A percentile compares a stretch with the other conserved stretches of the same genome.
Evolutionary conservation across 1,140 invertebrate species (phyloP).

Genomic region (Lepidurus packardi): DNA sequence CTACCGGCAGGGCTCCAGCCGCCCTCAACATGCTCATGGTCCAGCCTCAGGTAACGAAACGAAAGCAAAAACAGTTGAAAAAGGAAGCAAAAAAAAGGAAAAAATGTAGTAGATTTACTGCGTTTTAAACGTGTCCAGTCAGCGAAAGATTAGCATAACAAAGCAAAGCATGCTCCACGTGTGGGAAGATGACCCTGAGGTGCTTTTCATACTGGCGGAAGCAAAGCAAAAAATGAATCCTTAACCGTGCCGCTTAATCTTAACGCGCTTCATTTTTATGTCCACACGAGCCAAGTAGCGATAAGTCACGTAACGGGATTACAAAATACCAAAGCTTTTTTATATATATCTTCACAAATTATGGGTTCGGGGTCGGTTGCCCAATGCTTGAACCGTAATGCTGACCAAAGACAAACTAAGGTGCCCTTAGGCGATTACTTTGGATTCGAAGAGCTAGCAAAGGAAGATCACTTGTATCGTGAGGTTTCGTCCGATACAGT

Average conservation of each 20-base stretch:
- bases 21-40: conserved; percentile 13
- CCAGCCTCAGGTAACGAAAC: neutral
- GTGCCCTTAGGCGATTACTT: conserved; percentile 1
- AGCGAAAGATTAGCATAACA: neutral
- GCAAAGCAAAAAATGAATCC: conserved; percentile 1
- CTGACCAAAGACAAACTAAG: neutral
- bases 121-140: neutral
- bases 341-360: no score
- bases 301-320: conserved; percentile 18
- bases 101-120: neutral
- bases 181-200: conserved; percentile 1
- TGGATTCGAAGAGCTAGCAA: neutral
- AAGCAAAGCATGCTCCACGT: conserved; percentile 13
- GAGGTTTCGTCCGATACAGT: neutral
- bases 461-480: neutral
- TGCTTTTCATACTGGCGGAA: neutral
- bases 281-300: neutral
- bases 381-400: neutral
- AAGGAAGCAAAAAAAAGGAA: neutral
- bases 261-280: neutral
- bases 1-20: neutral
- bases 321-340: neutral
- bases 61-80: neutral
- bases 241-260: neutral
- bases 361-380: no score